These are phyloP conservation scores for Cebus imitator DNA, from an alignment of 2,113 vertebrate species.

Conservation along the genomic window DNA sequence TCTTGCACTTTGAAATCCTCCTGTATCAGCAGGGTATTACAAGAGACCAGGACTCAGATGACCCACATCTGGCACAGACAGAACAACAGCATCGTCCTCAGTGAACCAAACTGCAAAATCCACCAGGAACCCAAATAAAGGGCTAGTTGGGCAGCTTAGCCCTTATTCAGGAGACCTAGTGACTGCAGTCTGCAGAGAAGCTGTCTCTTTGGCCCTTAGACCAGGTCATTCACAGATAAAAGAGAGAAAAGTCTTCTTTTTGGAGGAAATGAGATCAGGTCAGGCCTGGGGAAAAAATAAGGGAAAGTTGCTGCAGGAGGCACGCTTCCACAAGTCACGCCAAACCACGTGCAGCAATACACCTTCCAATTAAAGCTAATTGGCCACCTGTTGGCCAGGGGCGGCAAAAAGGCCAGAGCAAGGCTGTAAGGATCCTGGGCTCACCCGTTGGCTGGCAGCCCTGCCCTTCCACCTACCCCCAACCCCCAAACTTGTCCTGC, in stretches of 20 bases:
- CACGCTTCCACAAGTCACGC: neutral
- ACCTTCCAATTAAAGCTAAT: slow-evolving; percentile 52
- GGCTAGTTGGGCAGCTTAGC: neutral
- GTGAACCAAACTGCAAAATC: neutral
- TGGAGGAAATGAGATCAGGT: too few species aligned
- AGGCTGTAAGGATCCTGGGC: neutral
- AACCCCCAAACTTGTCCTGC: neutral
- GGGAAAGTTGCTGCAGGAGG: too few species aligned
- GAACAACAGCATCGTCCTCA: too few species aligned
- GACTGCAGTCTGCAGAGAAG: neutral
- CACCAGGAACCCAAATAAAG: neutral
- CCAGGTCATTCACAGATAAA: neutral
- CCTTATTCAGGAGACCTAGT: neutral
- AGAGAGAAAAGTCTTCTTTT: neutral
- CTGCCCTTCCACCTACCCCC: neutral
- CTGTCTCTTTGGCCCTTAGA: neutral
- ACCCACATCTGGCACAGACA: neutral
- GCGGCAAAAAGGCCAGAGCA: neutral
- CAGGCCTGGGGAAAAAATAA: neutral
- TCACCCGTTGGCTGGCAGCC: neutral
- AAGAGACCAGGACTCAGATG: neutral
- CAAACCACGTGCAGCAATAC: neutral
- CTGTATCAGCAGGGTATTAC: neutral
- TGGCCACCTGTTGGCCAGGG: neutral
- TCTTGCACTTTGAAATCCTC: neutral